A percentile compares a stretch with the other conserved stretches of the same genome.
phyloP scores from a whole-genome alignment of 2,797 vertebrate genomes.

The Melanotaenia boesemani region DNA sequence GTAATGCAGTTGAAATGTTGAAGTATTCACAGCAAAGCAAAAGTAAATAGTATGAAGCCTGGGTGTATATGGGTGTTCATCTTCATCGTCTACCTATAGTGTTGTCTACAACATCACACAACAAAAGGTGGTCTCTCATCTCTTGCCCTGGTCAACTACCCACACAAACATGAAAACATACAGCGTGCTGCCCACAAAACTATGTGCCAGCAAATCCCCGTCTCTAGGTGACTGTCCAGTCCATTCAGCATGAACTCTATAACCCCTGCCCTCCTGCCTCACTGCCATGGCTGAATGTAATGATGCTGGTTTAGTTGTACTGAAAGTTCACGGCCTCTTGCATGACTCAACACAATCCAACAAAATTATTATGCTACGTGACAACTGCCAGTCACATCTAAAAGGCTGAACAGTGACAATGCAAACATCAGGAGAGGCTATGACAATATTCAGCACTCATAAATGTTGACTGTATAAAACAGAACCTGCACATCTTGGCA shows the following conservation, averaged over 20 bases:
- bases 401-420: constrained; percentile 1
- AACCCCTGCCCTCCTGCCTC: constrained; percentile 59
- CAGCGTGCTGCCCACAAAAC: constrained; percentile 47
- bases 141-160: constrained; percentile 36
- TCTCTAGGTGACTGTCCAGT: constrained; percentile 42
- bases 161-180: constrained; percentile 52
- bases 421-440: constrained; percentile 10
- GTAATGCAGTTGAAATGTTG: background rate
- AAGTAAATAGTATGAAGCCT: background rate
- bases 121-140: constrained; percentile 32
- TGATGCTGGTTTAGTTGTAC: constrained; percentile 30
- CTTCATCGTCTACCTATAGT: background rate
- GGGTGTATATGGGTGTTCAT: background rate
- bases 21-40: background rate
- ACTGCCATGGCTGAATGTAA: constrained; percentile 33
- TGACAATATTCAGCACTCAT: background rate
- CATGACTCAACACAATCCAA: constrained; percentile 23
- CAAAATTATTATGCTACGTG: background rate
- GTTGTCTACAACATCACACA: background rate
- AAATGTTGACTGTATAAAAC: background rate
- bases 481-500: background rate
- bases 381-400: constrained; percentile 12
- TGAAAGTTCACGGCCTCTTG: constrained; percentile 15
- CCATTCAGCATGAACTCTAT: constrained; percentile 69
- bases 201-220: constrained; percentile 70